Base-by-base conservation (phyloP, 2,113 vertebrate species). In the Natator depressus region DNA sequence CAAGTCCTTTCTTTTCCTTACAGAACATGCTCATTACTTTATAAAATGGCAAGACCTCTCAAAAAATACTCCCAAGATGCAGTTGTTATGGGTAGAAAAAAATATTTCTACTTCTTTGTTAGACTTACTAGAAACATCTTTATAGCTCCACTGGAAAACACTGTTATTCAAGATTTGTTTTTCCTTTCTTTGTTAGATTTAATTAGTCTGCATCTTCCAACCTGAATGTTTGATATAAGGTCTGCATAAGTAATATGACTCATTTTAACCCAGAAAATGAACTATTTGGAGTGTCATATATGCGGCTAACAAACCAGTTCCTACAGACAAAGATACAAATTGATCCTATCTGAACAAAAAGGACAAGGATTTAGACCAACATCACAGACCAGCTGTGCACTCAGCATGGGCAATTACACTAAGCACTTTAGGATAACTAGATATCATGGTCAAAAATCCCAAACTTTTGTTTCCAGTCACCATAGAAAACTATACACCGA, bases 251-350 rank as follows among this genome's bases (percentile, higher is more conserved):
- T 55, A 76, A 35, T 35, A 49, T n/a, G 88, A 90, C 62, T 82
- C 13, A 78, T 94, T 96, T 96, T 89, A 94, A 95, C 62, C 57
- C 57, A 90, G 88, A 80, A 95, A 86, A 31, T 27, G 57, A 96
- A 85, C 24, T 89, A 78, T 59, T 80, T 92, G 42, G 54, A 50
- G 87, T 85, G 86, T 89, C 84, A 94, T 90, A 95, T 87, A 85
- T 87, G 89, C 87, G 93, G 35, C 2, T 75, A 42, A 42, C n/a
- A 55, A 86, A 87, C 50, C 54, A 14, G 35, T 9, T 29, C 24
- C 14, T 42, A 87, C 24, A 35, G 51, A 78, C 14, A n/a, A 38
- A 72, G 47, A 76, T 54, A 59, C n/a, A 47, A 79, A 57, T 25
- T 53, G 31, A 47, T 53, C 20, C 25, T 51, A 19, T 50, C 24